These are phyloP conservation scores for Telmatochromis brachygnathus DNA, from an alignment of 2,113 vertebrate species.

Conservation along the genomic window DNA sequence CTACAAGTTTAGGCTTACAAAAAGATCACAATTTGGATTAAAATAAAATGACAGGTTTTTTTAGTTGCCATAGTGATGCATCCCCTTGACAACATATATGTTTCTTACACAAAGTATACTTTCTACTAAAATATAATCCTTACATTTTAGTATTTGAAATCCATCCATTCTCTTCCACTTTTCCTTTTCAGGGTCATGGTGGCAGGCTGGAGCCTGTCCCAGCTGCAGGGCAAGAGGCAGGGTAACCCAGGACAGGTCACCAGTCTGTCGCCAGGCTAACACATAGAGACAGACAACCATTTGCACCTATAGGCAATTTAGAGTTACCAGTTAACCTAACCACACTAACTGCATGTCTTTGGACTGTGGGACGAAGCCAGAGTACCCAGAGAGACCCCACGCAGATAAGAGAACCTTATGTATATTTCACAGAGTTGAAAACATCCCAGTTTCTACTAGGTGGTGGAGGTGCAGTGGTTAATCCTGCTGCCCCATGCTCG, in stretches of 20 bases:
- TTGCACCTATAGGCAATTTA: background rate
- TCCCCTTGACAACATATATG: background rate
- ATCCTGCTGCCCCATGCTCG: no score
- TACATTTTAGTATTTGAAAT: background rate
- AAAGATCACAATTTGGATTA: background rate
- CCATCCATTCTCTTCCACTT: background rate
- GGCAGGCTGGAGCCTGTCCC: fast-evolving
- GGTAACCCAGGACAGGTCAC: background rate
- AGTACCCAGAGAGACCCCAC: background rate
- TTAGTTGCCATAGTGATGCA: background rate
- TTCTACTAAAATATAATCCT: background rate
- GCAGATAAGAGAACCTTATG: background rate
- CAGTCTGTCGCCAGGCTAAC: background rate
- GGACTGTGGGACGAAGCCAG: fast-evolving
- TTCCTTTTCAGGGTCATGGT: background rate
- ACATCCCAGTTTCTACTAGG: no score
- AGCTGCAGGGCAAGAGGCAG: background rate
- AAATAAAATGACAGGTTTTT: fast-evolving
- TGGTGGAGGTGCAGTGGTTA: no score
- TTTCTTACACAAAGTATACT: background rate
- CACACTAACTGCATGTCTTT: background rate
- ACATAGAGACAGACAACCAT: background rate
- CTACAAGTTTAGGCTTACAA: background rate
- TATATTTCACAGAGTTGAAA: background rate
- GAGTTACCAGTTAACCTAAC: background rate